A percentile compares a stretch with the other conserved stretches of the same genome.
Conservation (phyloP, 2,888 invertebrate species). For the Harpagoxenus sublaevis region DNA sequence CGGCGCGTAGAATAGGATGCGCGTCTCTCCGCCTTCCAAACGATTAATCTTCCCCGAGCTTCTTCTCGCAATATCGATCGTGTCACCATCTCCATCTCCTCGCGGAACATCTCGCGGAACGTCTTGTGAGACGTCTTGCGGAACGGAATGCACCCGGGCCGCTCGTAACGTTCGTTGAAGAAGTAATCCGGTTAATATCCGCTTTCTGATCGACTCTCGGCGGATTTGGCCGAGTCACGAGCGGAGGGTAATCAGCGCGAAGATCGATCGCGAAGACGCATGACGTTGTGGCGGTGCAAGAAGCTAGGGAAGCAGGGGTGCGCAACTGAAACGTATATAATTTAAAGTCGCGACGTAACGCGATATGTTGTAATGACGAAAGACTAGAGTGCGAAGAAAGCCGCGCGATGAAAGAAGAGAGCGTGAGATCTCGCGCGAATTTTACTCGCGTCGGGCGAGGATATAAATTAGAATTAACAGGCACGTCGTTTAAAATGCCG, state of each 20-base stretch:
- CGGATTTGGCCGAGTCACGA: conserved; percentile 1
- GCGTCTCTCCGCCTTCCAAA: conserved; percentile 15
- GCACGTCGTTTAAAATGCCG: neutral
- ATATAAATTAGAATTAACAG: neutral
- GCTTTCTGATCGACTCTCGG: conserved; percentile 27
- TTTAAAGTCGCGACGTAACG: neutral
- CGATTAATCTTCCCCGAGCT: conserved; percentile 43
- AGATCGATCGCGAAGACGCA: conserved; percentile 52
- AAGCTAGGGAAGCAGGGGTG: conserved; percentile 3
- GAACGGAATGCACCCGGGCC: neutral
- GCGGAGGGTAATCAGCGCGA: conserved; percentile 35
- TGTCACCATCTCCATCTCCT: neutral
- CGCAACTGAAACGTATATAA: neutral
- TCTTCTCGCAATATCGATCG: conserved; percentile 29
- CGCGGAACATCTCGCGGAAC: neutral
- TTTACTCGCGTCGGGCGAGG: neutral
- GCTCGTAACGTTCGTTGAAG: conserved; percentile 18
- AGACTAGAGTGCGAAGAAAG: neutral
- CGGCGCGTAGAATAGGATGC: conserved; percentile 1
- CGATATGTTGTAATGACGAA: neutral
- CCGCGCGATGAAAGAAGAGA: neutral
- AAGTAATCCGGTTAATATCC: conserved; percentile 49
- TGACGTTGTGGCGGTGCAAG: conserved; percentile 9
- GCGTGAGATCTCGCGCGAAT: neutral
- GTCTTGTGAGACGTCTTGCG: conserved; percentile 1